These are phyloP conservation scores for Brachyptera putata DNA, from an alignment of 2,888 invertebrate genomes.

Conservation along the genomic window DNA sequence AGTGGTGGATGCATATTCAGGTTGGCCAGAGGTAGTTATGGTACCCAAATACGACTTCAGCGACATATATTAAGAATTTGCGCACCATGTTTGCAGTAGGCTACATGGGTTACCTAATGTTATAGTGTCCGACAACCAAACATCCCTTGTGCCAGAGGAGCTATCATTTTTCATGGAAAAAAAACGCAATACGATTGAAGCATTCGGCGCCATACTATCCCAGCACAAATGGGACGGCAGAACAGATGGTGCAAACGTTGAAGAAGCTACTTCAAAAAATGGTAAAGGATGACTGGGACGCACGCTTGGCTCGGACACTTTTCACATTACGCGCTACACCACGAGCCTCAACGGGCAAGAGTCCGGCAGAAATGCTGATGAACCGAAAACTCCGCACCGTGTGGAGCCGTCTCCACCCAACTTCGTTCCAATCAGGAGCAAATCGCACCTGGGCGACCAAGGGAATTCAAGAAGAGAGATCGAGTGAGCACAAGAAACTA, in stretches of 20 bases:
- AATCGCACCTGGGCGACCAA: too few relatives aligned
- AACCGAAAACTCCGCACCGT: too few relatives aligned
- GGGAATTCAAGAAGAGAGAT: too few relatives aligned
- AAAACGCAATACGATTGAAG: slow-evolving; percentile 32
- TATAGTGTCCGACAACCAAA: slow-evolving; percentile 36
- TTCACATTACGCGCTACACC: slow-evolving; percentile 32
- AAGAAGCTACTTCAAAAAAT: slow-evolving; percentile 28
- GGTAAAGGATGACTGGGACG: slow-evolving; percentile 18
- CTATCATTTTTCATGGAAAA: slow-evolving; percentile 34
- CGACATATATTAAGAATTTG: too few relatives aligned
- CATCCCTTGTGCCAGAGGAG: slow-evolving; percentile 35
- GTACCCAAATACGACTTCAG: too few relatives aligned
- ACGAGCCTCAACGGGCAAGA: slow-evolving; percentile 29
- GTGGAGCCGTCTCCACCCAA: too few relatives aligned
- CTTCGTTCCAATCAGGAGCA: too few relatives aligned
- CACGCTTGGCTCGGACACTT: slow-evolving; percentile 27
- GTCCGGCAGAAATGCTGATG: slow-evolving; percentile 32
- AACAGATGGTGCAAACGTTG: slow-evolving; percentile 35
- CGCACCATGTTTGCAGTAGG: too few relatives aligned
- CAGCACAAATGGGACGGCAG: slow-evolving; percentile 37
- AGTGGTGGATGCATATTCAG: too few relatives aligned
- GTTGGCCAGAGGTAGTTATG: too few relatives aligned
- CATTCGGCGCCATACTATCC: too few relatives aligned
- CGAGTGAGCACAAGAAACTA: too few relatives aligned
- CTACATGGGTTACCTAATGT: background rate